These are phyloP conservation scores for Riptortus pedestris DNA, from an alignment of 1,140 invertebrate genomes.

Conservation along the genomic window DNA sequence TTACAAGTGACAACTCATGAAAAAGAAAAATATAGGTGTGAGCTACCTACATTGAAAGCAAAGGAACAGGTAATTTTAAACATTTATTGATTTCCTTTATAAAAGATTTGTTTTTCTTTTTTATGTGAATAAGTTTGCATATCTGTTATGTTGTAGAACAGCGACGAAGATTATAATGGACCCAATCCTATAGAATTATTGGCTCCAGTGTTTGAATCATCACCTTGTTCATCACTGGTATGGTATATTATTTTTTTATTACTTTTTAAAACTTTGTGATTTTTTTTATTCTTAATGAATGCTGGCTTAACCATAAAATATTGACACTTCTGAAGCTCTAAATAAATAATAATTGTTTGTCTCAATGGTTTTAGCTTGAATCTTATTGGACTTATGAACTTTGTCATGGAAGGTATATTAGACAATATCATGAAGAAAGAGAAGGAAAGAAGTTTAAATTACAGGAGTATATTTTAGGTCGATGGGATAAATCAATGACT, in stretches of 20 bases:
- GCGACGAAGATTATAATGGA: slow-evolving; percentile 35
- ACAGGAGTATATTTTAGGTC: slow-evolving; percentile 73
- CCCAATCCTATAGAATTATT: slow-evolving; percentile 64
- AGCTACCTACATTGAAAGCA: slow-evolving; percentile 54
- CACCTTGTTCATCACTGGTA: slow-evolving; percentile 60
- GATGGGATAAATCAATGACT: slow-evolving; percentile 49
- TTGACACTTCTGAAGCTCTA: too few species aligned
- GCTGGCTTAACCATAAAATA: too few species aligned
- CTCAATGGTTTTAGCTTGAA: slow-evolving; percentile 69
- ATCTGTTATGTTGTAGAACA: too few species aligned
- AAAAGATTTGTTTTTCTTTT: slow-evolving; percentile 11
- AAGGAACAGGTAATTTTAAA: slow-evolving; percentile 39
- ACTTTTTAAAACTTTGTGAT: background rate
- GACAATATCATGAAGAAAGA: slow-evolving; percentile 91
- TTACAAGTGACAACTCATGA: slow-evolving; percentile 41
- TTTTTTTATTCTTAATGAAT: too few species aligned
- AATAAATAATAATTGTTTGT: too few species aligned
- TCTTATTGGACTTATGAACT: slow-evolving; percentile 96
- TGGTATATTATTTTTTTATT: slow-evolving; percentile 39
- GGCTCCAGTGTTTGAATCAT: slow-evolving; percentile 58
- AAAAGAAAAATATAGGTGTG: slow-evolving; percentile 50
- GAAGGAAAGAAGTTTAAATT: slow-evolving; percentile 71
- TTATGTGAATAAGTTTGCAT: too few species aligned
- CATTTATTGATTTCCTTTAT: background rate
- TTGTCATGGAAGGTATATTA: slow-evolving; percentile 80